A percentile compares a stretch with the other conserved stretches of the same genome.
phyloP scores from a whole-genome alignment of 2,888 invertebrate species.

The Melinopterus prodromus region DNA sequence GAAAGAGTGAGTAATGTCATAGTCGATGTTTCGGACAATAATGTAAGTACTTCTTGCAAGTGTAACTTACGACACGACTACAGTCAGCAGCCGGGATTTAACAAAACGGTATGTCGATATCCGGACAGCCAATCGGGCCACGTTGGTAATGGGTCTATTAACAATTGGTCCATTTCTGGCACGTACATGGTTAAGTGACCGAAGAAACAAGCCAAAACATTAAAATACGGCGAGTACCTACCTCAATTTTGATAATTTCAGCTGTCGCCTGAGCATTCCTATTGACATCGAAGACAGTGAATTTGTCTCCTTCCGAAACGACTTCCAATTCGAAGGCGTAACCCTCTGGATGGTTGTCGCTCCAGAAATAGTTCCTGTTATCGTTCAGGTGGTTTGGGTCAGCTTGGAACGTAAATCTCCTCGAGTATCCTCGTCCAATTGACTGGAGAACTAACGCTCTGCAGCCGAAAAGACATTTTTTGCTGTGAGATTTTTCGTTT shows the following conservation, averaged over 20 bases:
- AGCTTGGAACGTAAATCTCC: slow-evolving; percentile 76
- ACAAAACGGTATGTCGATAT: slow-evolving; percentile 39
- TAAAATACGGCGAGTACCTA: slow-evolving; percentile 52
- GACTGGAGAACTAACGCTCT: slow-evolving; percentile 71
- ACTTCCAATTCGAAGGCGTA: slow-evolving; percentile 77
- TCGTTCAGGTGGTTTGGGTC: slow-evolving; percentile 68
- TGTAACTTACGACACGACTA: slow-evolving; percentile 56
- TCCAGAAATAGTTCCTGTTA: slow-evolving; percentile 80
- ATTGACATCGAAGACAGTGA: slow-evolving; percentile 72
- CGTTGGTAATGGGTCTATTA: slow-evolving; percentile 44
- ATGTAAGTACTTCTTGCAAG: slow-evolving; percentile 45
- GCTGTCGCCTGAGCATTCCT: slow-evolving; percentile 73
- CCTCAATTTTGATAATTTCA: slow-evolving; percentile 73
- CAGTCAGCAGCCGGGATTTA: slow-evolving; percentile 31
- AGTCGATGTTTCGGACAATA: slow-evolving; percentile 36
- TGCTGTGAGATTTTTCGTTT: slow-evolving; percentile 42
- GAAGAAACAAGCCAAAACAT: slow-evolving; percentile 28
- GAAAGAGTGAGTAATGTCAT: slow-evolving; percentile 57
- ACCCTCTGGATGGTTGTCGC: slow-evolving; percentile 77
- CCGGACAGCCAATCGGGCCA: slow-evolving; percentile 33
- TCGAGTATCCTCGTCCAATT: slow-evolving; percentile 78
- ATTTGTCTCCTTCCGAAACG: slow-evolving; percentile 73
- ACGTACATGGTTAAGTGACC: slow-evolving; percentile 36
- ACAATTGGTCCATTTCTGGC: slow-evolving; percentile 46
- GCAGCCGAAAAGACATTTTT: slow-evolving; percentile 69